Base-by-base conservation (phyloP, 2,113 vertebrate species). In the Otolemur garnettii region DNA sequence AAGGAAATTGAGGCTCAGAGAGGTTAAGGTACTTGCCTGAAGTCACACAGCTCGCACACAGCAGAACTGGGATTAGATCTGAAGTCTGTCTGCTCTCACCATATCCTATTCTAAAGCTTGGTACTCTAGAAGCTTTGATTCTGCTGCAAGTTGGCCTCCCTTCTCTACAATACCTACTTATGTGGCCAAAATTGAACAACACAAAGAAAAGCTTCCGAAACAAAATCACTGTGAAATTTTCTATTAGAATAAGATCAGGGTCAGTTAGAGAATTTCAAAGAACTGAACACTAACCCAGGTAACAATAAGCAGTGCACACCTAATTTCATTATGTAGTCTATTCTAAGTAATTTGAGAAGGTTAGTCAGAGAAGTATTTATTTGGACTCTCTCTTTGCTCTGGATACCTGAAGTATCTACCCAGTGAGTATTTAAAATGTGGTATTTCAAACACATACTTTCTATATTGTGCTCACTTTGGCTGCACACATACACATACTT, bases 1-100 rank as follows among this genome's bases (percentile, higher is more conserved):
- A 75, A 89, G 45, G 45, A 90, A 92, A 87, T 28, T 4, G 13
- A 84, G 42, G 22, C 45, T 94, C 45, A 85, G 66, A 92, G 78
- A 77, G 62, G 4, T 62, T 66, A 89, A 62, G 10, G n/a, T 33
- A 35, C 35, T 60, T 87, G 71, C 38, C 50, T 77, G 33, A 66
- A 8, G 24, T 68, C 82, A 87, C 64, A 68, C 26, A 93, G 28
- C 72, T 78, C 35, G 88, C 62, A 55, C 5, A 35, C 60, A 28
- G 86, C 42, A 87, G 86, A 77, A 21, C 15, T 26, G 30, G 59
- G 57, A 64, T 81, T 79, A 88, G 38, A 71, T 60, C 53, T 88
- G 42, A 87, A 22, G 42, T 74, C 64, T 92, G 26, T 30, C 38
- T 74, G 7, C 14, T 55, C 9, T 26, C 24, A 30, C 3, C 6